Percentiles rank a stretch among this genome's conserved stretches.
Conservation (phyloP, 2,888 invertebrate species). For the Aleiodes testaceus region DNA sequence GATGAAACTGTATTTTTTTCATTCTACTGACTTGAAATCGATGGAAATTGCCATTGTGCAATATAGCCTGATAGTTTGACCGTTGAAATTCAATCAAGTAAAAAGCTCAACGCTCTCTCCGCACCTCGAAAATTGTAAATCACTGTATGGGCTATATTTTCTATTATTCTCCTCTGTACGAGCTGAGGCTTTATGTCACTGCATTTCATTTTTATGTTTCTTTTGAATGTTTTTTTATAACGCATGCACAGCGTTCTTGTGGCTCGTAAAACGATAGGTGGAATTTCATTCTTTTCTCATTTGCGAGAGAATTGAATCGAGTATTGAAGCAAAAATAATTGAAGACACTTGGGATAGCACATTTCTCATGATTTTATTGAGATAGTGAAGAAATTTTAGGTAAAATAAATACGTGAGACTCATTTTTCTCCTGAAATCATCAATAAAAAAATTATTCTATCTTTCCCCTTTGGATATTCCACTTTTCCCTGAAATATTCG, state of each 20-base stretch:
- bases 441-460: no score
- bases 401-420: no score
- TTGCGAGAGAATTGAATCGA: no score
- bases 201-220: conserved; percentile 24
- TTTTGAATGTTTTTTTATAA: conserved; percentile 19
- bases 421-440: no score
- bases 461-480: no score
- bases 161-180: conserved; percentile 40
- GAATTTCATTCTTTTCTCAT: no score
- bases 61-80: conserved; percentile 43
- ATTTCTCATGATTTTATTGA: no score
- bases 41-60: conserved; percentile 38
- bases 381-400: no score
- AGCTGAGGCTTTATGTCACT: conserved; percentile 29
- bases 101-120: conserved; percentile 35
- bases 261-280: background rate
- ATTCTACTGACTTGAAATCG: conserved; percentile 34
- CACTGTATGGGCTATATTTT: conserved; percentile 42
- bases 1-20: conserved; percentile 6
- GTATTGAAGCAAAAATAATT: no score
- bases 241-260: conserved; percentile 5
- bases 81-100: conserved; percentile 51
- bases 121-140: conserved; percentile 31
- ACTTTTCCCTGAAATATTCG: no score
- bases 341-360: no score